Base-by-base conservation (phyloP, 1,140 invertebrate species). In the Lanistes nyassanus region DNA sequence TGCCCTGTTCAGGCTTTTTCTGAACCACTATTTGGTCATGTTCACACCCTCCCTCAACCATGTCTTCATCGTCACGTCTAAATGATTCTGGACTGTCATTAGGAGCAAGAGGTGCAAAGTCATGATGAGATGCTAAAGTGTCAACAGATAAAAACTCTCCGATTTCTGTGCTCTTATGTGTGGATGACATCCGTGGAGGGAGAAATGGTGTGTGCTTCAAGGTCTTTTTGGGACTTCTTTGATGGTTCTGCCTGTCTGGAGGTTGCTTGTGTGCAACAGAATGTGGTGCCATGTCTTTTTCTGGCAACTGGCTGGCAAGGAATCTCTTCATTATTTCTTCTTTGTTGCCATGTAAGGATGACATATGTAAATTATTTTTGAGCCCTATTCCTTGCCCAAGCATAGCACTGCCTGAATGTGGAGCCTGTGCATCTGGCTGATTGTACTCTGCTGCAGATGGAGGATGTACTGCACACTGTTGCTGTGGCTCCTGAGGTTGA, bases 121-220 rank as follows among this genome's bases (percentile, higher is more conserved):
- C 78, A 13, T 56, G 73, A 29, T 47, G 56, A 29, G 53, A 62
- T 6, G 73, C 72, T 23, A 72, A 47, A 2, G 76, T 65, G 19
- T 76, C 72, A 5, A 79, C 66, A 56, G 76, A 77, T n/a, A 72
- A 34, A 34, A 58, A 75, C n/a, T 76, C 75, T 55, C 72, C 69
- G 34, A 83, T 77, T 16, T 83, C 82, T 0, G 76, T 42, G 56
- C 82, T 83, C 68, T 83, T 83, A 34, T 83, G 82, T n/a, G 82
- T 83, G 58, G 80, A 82, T 4, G 82, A 83, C 82, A 83, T 83
- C 19, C 82, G 68, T 23, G 82, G 82, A 0, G 79, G 72, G 29
- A 70, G 62, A 56, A 83, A 72, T 7, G 74, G 70, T 19, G 70
- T 62, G 6, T 70, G 67, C 36, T 71, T 60, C 58, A 58, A 56